phyloP scores from a whole-genome alignment of 2,888 invertebrate genomes.

The Isotomurus palustris region DNA sequence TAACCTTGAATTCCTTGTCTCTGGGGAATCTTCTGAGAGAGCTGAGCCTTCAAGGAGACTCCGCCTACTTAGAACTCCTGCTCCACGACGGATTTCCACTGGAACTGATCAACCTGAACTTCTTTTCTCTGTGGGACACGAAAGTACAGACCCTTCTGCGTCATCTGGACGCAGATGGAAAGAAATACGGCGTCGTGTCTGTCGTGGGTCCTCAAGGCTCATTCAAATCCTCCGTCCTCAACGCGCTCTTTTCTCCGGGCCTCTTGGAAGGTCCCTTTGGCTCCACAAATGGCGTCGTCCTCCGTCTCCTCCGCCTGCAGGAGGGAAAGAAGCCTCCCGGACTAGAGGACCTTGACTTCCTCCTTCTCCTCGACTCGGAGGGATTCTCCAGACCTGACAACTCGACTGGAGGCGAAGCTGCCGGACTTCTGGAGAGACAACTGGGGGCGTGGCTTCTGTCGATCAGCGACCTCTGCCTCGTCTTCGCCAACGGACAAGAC shows the following conservation, averaged over 20 bases:
- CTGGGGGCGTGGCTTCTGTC: neutral
- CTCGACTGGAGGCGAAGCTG: neutral
- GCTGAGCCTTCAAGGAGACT: neutral
- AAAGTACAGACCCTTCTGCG: neutral
- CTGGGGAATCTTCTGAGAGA: neutral
- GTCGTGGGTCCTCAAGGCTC: neutral
- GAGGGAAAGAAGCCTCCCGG: neutral
- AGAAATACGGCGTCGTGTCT: neutral
- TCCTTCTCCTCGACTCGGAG: slow-evolving; percentile 6
- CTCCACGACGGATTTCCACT: neutral
- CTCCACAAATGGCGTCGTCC: neutral
- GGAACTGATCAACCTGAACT: neutral
- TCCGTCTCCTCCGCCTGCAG: neutral
- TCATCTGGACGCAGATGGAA: neutral
- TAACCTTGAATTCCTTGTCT: neutral
- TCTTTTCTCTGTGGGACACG: neutral
- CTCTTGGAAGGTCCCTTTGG: neutral
- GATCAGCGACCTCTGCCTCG: neutral
- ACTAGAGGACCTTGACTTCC: neutral
- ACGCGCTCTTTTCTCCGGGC: neutral
- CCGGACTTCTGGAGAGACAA: neutral
- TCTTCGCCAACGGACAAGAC: neutral
- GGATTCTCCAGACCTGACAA: neutral
- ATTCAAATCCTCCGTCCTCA: neutral
- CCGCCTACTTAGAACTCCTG: neutral